phyloP scores from a whole-genome alignment of 2,888 invertebrate genomes.

The Orchesella flavescens region DNA sequence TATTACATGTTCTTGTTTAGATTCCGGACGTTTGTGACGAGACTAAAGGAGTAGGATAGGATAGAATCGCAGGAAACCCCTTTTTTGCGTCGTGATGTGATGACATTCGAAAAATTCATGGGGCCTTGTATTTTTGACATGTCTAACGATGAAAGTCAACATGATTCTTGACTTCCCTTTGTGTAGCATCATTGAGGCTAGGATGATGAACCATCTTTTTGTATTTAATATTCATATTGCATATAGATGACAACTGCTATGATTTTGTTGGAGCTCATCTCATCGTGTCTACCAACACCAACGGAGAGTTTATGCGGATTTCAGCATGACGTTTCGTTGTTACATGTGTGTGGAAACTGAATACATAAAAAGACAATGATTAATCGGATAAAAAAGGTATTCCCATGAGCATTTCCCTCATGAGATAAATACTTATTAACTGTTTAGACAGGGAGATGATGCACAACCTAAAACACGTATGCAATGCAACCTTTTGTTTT shows the following conservation, averaged over 20 bases:
- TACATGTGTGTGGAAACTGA: conserved; percentile 19
- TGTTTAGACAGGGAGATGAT: too few relatives aligned
- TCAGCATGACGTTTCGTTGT: neutral
- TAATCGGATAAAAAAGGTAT: conserved; percentile 40
- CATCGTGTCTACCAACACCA: neutral
- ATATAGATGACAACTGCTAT: conserved; percentile 59
- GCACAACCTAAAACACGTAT: too few relatives aligned
- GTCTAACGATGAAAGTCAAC: conserved; percentile 5
- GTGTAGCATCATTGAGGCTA: neutral
- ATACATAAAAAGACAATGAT: conserved; percentile 51
- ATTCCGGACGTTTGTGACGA: too few relatives aligned
- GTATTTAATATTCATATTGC: conserved; percentile 53
- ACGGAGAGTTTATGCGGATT: neutral
- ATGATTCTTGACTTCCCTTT: conserved; percentile 20
- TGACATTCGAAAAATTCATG: conserved; percentile 30
- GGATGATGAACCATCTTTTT: conserved; percentile 22
- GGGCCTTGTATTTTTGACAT: conserved; percentile 42
- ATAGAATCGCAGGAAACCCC: neutral
- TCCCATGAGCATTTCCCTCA: neutral
- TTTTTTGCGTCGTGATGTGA: conserved; percentile 39
- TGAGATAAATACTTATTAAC: too few relatives aligned
- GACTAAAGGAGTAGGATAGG: neutral
- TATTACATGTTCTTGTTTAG: too few relatives aligned
- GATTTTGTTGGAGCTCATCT: conserved; percentile 36
- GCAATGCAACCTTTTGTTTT: too few relatives aligned